Conservation (phyloP, 2,797 vertebrate species). For the Peromyscus attwateri region DNA sequence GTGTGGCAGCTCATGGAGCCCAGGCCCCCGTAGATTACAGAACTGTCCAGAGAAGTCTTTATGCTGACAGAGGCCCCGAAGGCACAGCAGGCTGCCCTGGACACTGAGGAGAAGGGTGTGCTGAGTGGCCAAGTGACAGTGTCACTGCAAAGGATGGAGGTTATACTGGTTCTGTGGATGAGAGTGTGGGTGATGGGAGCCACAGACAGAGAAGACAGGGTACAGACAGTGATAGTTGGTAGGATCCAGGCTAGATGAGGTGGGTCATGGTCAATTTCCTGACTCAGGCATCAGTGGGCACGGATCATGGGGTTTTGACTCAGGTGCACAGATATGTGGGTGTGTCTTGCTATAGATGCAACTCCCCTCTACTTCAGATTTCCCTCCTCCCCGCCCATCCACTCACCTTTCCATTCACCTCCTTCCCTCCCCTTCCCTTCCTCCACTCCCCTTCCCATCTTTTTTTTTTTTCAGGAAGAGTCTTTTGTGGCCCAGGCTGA, state of each 20-base stretch:
- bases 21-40: background rate
- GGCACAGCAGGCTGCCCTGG: background rate
- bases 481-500: background rate
- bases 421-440: too few relatives aligned
- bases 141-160: background rate
- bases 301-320: background rate
- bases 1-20: background rate
- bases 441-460: background rate
- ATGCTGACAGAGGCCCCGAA: background rate
- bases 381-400: background rate
- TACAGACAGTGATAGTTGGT: background rate
- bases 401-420: too few relatives aligned
- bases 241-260: background rate
- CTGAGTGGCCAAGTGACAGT: background rate
- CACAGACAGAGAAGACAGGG: background rate
- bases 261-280: background rate
- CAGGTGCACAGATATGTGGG: background rate
- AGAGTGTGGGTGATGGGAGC: too few relatives aligned
- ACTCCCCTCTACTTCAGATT: background rate
- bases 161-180: background rate
- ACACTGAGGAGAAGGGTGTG: too few relatives aligned
- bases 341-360: background rate
- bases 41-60: constrained; percentile 17
- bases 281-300: background rate
- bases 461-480: background rate